Evolutionary conservation across 2,797 vertebrate species (phyloP), one percentile per base, ranked within the genome.

Genomic region (Trachurus trachurus): DNA sequence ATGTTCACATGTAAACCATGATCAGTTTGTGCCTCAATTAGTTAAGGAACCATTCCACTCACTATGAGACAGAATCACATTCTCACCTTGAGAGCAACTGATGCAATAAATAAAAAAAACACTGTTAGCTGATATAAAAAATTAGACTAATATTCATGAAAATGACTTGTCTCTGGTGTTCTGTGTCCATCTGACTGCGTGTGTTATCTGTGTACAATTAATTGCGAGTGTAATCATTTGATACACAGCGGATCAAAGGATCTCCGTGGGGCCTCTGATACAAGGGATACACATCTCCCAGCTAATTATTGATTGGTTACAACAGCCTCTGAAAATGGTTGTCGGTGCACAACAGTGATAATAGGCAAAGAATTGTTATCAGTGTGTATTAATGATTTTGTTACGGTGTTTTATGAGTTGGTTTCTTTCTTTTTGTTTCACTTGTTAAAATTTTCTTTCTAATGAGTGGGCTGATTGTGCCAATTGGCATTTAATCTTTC

Each of bases 251-350:
- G 83, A 94, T 93, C 83, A 93, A 87, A 94, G 78, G 53, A 82
- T 90, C 78, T 85, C 83, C 34, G 52, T 71, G 72, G 76, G 75
- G 73, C 40, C 62, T 75, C 71, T 88, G 87, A 84, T 87, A 78
- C 70, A 57, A 82, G 50, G 88, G 78, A 79, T 79, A 79, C 77
- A 87, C 84, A 84, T 88, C 81, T 87, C 70, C 45, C 69, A 84
- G 81, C 82, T 90, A 88, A 89, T 92, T 90, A 93, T 93, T 90
- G 92, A 94, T 93, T 86, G 52, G 83, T 74, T 81, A 72, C 84
- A 88, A 72, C 29, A 34, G 59, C 58, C 37, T 37, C 73, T 66
- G 58, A 62, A 64, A 81, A 73, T 13, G 54, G n/a, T 72, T 87
- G 58, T 81, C 85, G 65, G 75, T 70, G 54, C 62, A 53, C 39